Base-by-base conservation (phyloP, 2,888 invertebrate species). In the Tuta absoluta region DNA sequence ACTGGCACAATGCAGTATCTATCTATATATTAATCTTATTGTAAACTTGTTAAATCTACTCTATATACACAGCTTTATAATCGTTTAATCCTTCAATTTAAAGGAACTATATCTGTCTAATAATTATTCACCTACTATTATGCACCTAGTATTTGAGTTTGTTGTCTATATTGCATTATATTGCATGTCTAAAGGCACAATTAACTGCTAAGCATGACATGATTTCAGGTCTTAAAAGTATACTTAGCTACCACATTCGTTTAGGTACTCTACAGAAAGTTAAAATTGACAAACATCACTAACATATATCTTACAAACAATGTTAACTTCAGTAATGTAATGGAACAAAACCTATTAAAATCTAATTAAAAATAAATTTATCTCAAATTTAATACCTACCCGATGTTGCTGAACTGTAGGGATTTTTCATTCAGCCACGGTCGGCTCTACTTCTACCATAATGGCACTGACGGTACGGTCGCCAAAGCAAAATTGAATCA, bases 381-480 rank as follows among this genome's bases (percentile, higher is more conserved):
- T 24, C 62, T 48, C 70, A 70, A 72, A 73, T 77, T 73, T 11
- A 53, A 53, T 53, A 53, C 24, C 33, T 19, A 51, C 51, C 21
- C 51, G 23, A 19, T 23, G 51, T 19, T 17, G 24, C 17, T 56
- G 14, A 24, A 14, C 33, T 56, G 56, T 17, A 28, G 8, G 24
- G 23, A 14, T n/a, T 28, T 7, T 61, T 61, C 1, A 14, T n/a
- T n/a, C 48, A 49, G 73, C 74, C 75, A 72, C 75, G 75, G 74
- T 76, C 72, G 74, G 72, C 72, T 71, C 67, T 67, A 65, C 68
- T 72, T 71, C 67, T 67, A 65, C 69, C 67, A 66, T 70, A 74
- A 82, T 83, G 83, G 83, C 83, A 85, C 79, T 76, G 69, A 67
- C 68, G 62, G 64, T 65, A 68, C 67, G 65, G 33, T 56, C 33